phyloP scores from a whole-genome alignment of 2,113 vertebrate genomes.

The Rousettus leschenaultii region DNA sequence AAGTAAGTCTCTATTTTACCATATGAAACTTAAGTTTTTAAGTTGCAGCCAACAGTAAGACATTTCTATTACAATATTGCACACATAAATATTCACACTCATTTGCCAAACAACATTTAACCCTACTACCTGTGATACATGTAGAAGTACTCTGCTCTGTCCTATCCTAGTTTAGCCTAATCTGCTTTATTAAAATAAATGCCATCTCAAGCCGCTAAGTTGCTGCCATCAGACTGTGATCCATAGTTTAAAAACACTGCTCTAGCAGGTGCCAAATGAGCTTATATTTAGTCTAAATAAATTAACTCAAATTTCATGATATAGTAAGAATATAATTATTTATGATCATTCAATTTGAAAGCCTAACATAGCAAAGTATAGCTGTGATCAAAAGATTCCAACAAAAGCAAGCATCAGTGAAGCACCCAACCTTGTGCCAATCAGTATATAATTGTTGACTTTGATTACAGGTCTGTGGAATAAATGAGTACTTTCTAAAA shows the following conservation, averaged over 20 bases:
- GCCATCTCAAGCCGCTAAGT: background rate
- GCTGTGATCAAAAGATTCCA: background rate
- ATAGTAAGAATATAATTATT: background rate
- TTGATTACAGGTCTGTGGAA: background rate
- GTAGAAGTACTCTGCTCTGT: background rate
- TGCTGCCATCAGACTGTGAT: background rate
- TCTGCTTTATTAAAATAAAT: background rate
- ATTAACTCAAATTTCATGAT: background rate
- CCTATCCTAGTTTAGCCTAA: background rate
- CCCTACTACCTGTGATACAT: background rate
- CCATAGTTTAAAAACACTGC: background rate
- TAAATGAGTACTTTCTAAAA: conserved; percentile 10
- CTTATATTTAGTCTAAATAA: background rate
- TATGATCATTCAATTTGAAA: background rate
- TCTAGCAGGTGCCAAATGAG: background rate
- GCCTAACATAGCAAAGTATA: background rate
- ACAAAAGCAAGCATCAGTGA: background rate
- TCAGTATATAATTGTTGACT: background rate
- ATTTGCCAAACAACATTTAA: background rate
- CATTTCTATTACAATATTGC: background rate
- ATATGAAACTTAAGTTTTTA: background rate
- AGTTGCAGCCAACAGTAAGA: background rate
- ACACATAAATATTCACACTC: background rate
- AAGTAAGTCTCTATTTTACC: background rate
- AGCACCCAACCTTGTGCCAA: background rate